phyloP scores from a whole-genome alignment of 2,113 vertebrate species.

The Mohoua ochrocephala region DNA sequence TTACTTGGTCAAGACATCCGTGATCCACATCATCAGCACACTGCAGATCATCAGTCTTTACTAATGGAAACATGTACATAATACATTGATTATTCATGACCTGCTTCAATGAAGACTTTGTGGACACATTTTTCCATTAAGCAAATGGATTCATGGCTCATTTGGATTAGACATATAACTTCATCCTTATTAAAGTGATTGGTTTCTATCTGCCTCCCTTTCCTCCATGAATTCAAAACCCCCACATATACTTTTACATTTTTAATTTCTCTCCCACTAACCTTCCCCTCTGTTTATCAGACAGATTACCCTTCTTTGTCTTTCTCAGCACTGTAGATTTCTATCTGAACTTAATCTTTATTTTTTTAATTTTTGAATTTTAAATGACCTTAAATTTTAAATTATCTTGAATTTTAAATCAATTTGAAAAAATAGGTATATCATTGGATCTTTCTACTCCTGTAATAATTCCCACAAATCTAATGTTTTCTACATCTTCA shows the following conservation, averaged over 20 bases:
- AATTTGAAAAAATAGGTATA: not conserved
- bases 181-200: not conserved
- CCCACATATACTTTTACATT: not conserved
- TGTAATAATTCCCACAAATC: not conserved
- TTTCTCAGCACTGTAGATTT: not conserved
- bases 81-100: not conserved
- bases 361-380: not conserved
- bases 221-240: not conserved
- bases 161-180: constrained; percentile 13
- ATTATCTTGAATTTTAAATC: not conserved
- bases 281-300: not conserved
- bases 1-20: not conserved
- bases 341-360: not conserved
- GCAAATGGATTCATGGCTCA: constrained; percentile 5
- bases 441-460: not conserved
- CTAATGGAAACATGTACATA: not conserved
- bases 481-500: not conserved
- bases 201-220: not conserved
- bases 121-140: not conserved
- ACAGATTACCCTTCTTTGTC: not conserved
- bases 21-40: not conserved
- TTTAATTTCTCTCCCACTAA: not conserved
- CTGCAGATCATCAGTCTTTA: not conserved
- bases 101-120: not conserved
- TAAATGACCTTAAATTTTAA: not conserved